Evolutionary conservation across 2,797 vertebrate species (phyloP), one percentile per base, ranked within the genome.

Genomic region (Labroides dimidiatus): DNA sequence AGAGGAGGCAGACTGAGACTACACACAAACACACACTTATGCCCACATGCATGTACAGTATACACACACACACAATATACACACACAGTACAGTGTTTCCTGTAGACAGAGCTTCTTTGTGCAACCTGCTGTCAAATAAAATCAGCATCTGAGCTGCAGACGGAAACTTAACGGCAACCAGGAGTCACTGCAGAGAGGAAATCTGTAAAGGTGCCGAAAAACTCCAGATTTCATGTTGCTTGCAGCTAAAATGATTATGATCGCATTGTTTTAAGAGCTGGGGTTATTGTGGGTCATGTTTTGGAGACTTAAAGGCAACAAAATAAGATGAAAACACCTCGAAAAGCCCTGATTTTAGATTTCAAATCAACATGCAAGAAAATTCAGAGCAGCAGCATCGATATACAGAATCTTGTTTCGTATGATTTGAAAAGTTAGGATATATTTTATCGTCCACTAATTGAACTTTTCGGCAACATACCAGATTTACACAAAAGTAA

Each of bases 71-170:
- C 77, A 75, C 77, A 75, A 60, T 78, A 51, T 6, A 79, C 59
- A 79, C 77, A 75, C 77, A 75, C 68, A 45, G 67, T 23, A 30
- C 63, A 74, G 77, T 69, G 78, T 73, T 63, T 52, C 42, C 36
- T 52, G 39, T 1, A 71, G 64, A 84, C 82, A 88, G 68, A 78
- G 71, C 66, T 36, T 41, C 79, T 89, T 85, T 91, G 82, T 87
- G 71, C 55, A 24, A 72, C 50, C 55, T 66, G 56, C 50, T 64
- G 63, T 77, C 83, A 64, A 72, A 84, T 49, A 12, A 42, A 67
- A 79, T 69, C 69, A 66, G 33, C 61, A 39, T 72, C 52, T 39
- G 61, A 78, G 42, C 52, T 19, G 62, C 21, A 6, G 24, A 37
- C 21, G 30, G 61, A 68, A 59, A 56, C 27, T n/a, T 8, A 64